Evolutionary conservation across 1,140 invertebrate genomes (phyloP).

Genomic region (Homarus americanus): DNA sequence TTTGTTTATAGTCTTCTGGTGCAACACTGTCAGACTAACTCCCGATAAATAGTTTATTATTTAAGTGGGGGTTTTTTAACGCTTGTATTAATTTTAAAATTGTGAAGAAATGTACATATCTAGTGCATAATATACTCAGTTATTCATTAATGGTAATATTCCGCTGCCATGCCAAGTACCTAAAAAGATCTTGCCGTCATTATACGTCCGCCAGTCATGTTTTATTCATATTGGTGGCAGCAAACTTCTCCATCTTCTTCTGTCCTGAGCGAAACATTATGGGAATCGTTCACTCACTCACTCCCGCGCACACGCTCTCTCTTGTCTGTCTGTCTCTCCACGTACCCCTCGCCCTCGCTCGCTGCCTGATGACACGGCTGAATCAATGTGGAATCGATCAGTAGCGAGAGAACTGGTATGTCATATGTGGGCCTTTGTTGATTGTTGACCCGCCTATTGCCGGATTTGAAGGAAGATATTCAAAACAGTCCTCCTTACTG

Average conservation of each 20-base stretch:
- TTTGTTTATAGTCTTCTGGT: slow-evolving; percentile 7
- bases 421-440: slow-evolving; percentile 52
- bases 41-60: background rate
- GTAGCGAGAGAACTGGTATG: slow-evolving; percentile 45
- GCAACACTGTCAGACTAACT: background rate
- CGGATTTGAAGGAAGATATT: slow-evolving; percentile 60
- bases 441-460: slow-evolving; percentile 43
- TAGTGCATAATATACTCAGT: slow-evolving; percentile 6
- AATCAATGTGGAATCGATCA: slow-evolving; percentile 36
- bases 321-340: too few species aligned
- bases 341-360: too few species aligned
- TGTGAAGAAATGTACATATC: background rate
- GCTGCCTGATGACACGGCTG: slow-evolving; percentile 49
- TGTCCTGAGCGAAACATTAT: slow-evolving; percentile 29
- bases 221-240: slow-evolving; percentile 59
- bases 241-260: slow-evolving; percentile 29
- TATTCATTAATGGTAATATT: slow-evolving; percentile 39
- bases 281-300: too few species aligned
- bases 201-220: slow-evolving; percentile 71
- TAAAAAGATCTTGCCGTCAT: slow-evolving; percentile 58
- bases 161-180: slow-evolving; percentile 62
- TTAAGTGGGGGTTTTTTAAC: background rate
- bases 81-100: background rate
- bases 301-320: too few species aligned
- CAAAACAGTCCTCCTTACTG: slow-evolving; percentile 51